Base-by-base conservation (phyloP, 1,140 invertebrate species). In the Eurosta solidaginis region DNA sequence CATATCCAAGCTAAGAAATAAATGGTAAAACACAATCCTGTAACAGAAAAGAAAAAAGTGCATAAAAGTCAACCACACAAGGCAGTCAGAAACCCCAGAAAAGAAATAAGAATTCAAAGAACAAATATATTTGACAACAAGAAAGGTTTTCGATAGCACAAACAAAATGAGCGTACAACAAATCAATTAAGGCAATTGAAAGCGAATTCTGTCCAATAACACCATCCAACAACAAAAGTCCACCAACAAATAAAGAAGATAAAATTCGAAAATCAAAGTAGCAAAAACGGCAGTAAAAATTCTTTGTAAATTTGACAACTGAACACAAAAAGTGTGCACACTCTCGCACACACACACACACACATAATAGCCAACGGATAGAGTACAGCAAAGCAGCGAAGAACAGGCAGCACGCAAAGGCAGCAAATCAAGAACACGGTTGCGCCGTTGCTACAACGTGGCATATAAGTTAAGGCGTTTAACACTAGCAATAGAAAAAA, bases 151-250 rank as follows among this genome's bases (percentile, higher is more conserved):
- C 54, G 14, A 68, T 47, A 47, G 1, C 45, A 47, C 45, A 47
- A 47, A n/a, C 45, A 47, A 47, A 47, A 40, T 68, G 59, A 52
- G 22, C 36, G 59, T 20, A 22, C 33, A 45, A 85, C 84, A 86
- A 85, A 85, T 85, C 83, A 85, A 85, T 85, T 85, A 85, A 84
- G 84, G 82, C 84, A 84, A 85, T 85, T 85, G 82, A 75, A 75
- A 47, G 44, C 59, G 20, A 52, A 40, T 40, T 33, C 27, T 27
- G 14, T 6, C 49, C 49, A 52, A 52, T 9, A 52, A 22, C 33
- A 42, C 14, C 27, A 20, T n/a, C 29, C 17, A 40, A 40, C n/a
- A 17, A 40, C 1, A 0, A 1, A 36, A 29, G 25, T 17, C 45
- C 25, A 10, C 27, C 3, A 10, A 14, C 52, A 29, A 27, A 29